A percentile compares a stretch with the other conserved stretches of the same genome.
Conservation (phyloP, 2,888 invertebrate genomes). For the Carterocephalus palaemon region DNA sequence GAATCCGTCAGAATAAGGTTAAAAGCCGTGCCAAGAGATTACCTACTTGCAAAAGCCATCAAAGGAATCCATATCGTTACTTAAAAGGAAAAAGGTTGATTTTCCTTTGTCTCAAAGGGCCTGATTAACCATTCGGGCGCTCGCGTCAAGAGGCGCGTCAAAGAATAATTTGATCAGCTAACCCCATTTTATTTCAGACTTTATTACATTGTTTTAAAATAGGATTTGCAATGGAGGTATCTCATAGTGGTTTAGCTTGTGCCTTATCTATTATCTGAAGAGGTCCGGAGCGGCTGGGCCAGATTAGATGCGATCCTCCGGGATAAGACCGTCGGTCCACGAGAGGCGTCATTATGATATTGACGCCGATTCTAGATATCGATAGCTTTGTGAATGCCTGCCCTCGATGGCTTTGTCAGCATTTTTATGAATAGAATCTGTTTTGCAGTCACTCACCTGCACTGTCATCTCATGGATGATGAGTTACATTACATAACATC, state of each 20-base stretch:
- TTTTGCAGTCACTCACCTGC: neutral
- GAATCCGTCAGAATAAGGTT: neutral
- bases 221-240: conserved; percentile 2
- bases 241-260: conserved; percentile 21
- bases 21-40: neutral
- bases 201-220: conserved; percentile 1
- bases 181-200: conserved; percentile 8
- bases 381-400: conserved; percentile 17
- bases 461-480: too few species aligned
- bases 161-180: conserved; percentile 18
- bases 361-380: conserved; percentile 11
- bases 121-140: conserved; percentile 18
- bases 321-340: neutral
- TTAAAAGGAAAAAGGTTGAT: conserved; percentile 8
- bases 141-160: conserved; percentile 17
- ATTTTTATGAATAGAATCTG: neutral
- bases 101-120: conserved; percentile 20
- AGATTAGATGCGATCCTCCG: conserved; percentile 23
- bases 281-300: conserved; percentile 20
- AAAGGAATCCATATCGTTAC: conserved; percentile 2
- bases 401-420: conserved; percentile 7
- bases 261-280: conserved; percentile 27
- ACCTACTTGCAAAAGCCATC: neutral
- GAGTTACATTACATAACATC: too few species aligned
- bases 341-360: conserved; percentile 18